Evolutionary conservation across 2,797 vertebrate genomes (phyloP).

Genomic region (Falco peregrinus): DNA sequence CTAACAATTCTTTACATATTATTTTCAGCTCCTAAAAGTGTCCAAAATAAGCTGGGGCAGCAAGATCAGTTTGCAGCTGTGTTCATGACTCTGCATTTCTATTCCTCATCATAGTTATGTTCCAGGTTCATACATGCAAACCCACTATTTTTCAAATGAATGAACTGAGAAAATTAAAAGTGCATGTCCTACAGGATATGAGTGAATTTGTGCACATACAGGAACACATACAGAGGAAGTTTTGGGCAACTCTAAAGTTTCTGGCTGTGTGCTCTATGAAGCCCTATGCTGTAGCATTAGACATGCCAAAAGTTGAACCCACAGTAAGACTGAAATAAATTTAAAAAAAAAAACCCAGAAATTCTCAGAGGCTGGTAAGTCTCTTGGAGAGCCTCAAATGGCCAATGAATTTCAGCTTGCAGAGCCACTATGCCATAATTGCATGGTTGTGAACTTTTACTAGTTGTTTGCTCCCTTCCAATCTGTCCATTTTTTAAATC

Average conservation of each 20-base stretch:
- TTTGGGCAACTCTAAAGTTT: background rate
- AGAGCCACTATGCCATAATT: background rate
- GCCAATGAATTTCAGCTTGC: constrained; percentile 27
- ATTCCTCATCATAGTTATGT: background rate
- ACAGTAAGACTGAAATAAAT: background rate
- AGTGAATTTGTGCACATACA: background rate
- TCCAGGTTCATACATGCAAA: background rate
- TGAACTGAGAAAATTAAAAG: background rate
- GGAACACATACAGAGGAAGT: background rate
- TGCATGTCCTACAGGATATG: background rate
- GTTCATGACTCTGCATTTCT: background rate
- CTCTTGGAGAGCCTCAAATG: background rate
- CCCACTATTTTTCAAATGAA: background rate
- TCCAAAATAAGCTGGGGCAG: background rate
- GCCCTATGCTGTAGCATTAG: background rate
- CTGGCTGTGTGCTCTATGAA: background rate
- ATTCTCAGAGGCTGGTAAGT: background rate
- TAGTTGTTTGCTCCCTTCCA: constrained; percentile 20
- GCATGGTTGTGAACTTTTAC: constrained; percentile 32
- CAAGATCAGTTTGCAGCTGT: background rate
- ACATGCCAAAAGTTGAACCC: background rate
- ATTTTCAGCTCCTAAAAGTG: background rate
- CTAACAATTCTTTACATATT: background rate
- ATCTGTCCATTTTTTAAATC: constrained; percentile 14
- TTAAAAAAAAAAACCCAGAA: constrained; percentile 33